Percentiles rank a stretch among this genome's conserved stretches.
These are phyloP conservation scores for Dryoscopus gambensis DNA, from an alignment of 2,113 vertebrate genomes.

Conservation along the genomic window DNA sequence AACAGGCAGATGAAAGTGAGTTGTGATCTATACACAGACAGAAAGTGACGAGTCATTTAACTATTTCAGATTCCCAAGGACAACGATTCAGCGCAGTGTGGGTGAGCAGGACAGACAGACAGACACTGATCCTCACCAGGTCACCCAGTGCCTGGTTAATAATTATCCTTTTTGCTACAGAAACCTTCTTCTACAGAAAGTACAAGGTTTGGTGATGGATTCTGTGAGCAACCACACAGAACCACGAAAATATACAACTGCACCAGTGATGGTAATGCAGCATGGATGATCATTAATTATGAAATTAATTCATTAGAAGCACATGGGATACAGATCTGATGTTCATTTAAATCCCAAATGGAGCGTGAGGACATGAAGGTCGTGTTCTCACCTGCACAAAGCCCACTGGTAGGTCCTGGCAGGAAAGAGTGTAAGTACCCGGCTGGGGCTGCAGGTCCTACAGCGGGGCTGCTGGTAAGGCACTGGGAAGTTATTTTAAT, in stretches of 20 bases:
- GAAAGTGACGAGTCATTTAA: background rate
- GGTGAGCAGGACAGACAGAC: background rate
- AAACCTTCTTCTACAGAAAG: background rate
- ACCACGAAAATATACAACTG: background rate
- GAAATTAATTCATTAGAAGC: background rate
- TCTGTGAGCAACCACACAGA: background rate
- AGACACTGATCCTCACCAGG: background rate
- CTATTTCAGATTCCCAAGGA: background rate
- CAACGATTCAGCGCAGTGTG: background rate
- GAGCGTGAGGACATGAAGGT: background rate
- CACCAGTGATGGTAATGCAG: background rate
- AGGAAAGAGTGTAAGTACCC: background rate
- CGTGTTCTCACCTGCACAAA: background rate
- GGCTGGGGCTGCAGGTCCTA: background rate
- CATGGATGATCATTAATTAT: background rate
- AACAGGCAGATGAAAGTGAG: background rate
- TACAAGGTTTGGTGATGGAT: fast-evolving
- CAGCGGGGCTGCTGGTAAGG: background rate
- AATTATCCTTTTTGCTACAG: background rate
- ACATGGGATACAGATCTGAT: background rate
- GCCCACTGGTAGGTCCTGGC: background rate
- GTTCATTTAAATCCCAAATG: background rate
- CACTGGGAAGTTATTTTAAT: background rate
- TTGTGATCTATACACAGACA: background rate
- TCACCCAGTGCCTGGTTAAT: background rate